Conservation (phyloP, 2,888 invertebrate genomes). For the Drosophila barbarae region DNA sequence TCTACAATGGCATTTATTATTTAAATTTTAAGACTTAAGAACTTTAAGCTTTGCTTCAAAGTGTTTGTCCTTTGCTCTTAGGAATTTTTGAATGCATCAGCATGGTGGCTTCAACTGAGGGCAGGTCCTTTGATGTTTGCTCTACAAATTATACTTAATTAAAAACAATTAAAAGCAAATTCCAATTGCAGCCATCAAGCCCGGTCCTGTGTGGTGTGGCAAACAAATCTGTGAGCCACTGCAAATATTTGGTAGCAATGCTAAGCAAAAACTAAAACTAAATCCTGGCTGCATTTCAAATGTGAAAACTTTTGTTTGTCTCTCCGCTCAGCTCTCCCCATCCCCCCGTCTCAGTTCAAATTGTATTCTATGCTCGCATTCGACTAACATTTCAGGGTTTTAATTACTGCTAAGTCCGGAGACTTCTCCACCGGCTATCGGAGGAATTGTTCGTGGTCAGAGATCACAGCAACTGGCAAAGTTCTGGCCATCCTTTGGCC, state of each 20-base stretch:
- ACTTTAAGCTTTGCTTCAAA: neutral
- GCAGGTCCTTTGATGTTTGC: conserved; percentile 49
- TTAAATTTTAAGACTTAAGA: conserved; percentile 1
- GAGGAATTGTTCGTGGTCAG: conserved; percentile 29
- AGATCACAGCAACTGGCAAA: conserved; percentile 49
- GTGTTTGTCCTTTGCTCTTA: neutral
- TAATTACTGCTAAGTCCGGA: conserved; percentile 38
- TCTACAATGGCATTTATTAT: conserved; percentile 11
- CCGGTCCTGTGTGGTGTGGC: conserved; percentile 27
- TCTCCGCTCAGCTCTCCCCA: neutral
- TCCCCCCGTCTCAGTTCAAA: neutral
- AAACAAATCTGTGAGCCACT: conserved; percentile 43
- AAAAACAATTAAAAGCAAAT: conserved; percentile 78
- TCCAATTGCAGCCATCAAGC: conserved; percentile 51
- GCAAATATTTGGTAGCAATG: conserved; percentile 67
- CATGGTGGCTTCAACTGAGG: neutral
- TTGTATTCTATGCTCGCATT: conserved; percentile 14
- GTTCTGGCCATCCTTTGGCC: conserved; percentile 57
- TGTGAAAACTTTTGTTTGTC: conserved; percentile 57
- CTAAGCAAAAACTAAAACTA: conserved; percentile 58
- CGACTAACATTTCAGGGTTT: conserved; percentile 43
- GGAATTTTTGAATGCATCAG: conserved; percentile 9
- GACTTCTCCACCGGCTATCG: conserved; percentile 42
- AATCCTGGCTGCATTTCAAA: conserved; percentile 67
- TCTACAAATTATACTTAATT: conserved; percentile 75